These are phyloP conservation scores for Pantelozetes paolii DNA, from an alignment of 2,888 invertebrate genomes.

Conservation along the genomic window DNA sequence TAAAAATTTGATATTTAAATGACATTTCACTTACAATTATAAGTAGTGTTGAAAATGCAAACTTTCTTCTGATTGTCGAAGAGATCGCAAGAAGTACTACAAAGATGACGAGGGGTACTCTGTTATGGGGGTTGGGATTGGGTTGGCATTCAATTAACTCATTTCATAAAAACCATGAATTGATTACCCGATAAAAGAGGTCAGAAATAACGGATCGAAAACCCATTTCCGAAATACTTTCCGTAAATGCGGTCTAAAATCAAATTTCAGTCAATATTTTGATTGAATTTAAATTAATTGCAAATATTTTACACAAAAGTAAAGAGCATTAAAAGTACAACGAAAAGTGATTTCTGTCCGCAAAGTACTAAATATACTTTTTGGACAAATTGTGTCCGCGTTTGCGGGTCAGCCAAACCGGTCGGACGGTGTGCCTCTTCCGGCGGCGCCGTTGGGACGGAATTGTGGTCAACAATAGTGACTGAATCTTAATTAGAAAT, in stretches of 20 bases:
- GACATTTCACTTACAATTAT: not conserved
- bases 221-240: constrained; percentile 13
- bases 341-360: not conserved
- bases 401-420: not conserved
- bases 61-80: not conserved
- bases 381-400: not conserved
- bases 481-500: no score
- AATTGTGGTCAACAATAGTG: not conserved
- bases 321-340: not conserved
- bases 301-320: constrained; percentile 1
- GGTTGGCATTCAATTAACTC: not conserved
- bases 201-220: not conserved
- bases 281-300: not conserved
- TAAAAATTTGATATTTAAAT: not conserved
- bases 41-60: not conserved
- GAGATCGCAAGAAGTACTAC: not conserved
- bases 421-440: not conserved
- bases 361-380: not conserved
- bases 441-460: not conserved
- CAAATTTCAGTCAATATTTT: not conserved
- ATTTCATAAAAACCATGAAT: not conserved
- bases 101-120: not conserved
- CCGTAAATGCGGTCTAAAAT: constrained; percentile 18
- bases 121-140: not conserved
- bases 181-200: constrained; percentile 20